Conservation (phyloP, 1,140 invertebrate genomes). For the Drosophila tsacasi region DNA sequence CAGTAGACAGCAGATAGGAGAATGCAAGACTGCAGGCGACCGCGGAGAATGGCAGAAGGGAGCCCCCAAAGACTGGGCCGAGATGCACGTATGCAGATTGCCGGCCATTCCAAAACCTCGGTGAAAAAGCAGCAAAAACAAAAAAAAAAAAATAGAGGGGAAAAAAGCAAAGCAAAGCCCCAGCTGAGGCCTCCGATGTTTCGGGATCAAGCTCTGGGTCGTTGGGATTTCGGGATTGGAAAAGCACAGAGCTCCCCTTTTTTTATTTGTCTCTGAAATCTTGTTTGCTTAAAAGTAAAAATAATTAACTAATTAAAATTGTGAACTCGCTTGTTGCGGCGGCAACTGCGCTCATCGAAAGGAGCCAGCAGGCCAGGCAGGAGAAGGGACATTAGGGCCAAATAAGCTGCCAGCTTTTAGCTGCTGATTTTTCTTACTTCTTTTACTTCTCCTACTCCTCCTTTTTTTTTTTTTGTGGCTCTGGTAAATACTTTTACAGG, state of each 20-base stretch:
- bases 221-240: slow-evolving; percentile 39
- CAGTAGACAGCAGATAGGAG: slow-evolving; percentile 50
- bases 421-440: slow-evolving; percentile 13
- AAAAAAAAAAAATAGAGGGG: background rate
- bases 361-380: background rate
- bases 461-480: slow-evolving; percentile 12
- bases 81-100: slow-evolving; percentile 85
- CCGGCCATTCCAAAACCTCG: slow-evolving; percentile 57
- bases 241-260: slow-evolving; percentile 34
- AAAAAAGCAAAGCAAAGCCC: slow-evolving; percentile 34
- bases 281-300: slow-evolving; percentile 84
- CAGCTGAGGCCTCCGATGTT: slow-evolving; percentile 55
- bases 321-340: slow-evolving; percentile 66
- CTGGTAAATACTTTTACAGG: slow-evolving; percentile 54
- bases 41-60: slow-evolving; percentile 49
- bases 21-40: slow-evolving; percentile 30
- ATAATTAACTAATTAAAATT: slow-evolving; percentile 85
- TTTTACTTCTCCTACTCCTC: slow-evolving; percentile 1
- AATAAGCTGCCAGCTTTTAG: slow-evolving; percentile 77
- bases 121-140: background rate
- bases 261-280: slow-evolving; percentile 81
- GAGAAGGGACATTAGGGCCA: slow-evolving; percentile 69
- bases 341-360: slow-evolving; percentile 3
- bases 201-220: slow-evolving; percentile 56
- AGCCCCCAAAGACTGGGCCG: slow-evolving; percentile 55